Evolutionary conservation across 1,140 invertebrate genomes (phyloP), one percentile per base, ranked within the genome.

Genomic region (Brachionus calyciflorus): DNA sequence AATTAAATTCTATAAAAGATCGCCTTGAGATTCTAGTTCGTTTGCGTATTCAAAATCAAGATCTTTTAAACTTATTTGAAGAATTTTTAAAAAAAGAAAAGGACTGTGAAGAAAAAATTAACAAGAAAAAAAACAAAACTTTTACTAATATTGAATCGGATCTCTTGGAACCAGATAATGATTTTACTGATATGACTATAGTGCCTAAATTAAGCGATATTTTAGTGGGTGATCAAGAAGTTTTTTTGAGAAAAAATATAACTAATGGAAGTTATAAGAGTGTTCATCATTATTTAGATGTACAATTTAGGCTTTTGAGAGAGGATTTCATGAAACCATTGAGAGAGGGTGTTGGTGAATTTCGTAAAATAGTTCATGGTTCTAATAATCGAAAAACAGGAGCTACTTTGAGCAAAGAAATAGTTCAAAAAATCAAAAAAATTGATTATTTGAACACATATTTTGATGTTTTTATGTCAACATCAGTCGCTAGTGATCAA

Each of bases 271-370:
- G 83, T 0, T 92, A 91, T 81, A 79, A 83, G 7, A 83, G 87
- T 81, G 84, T 88, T 0, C 86, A 90, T 40, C 88, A 91, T 79
- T 93, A 93, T 81, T 82, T 93, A 9, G 90, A 92, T 80, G 46
- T 76, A 40, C 91, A 93, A 79, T 91, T 91, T 80, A 83, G 90
- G 12, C 83, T 92, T 2, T 82, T 93, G 21, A 82, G 90, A 7
- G 91, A 93, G 84, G 91, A 93, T 80, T 84, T 85, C 48, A 77
- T 86, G 46, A 70, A 79, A 19, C 84, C 86, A 17, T 77, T 87
- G 14, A 69, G 85, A 65, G 78, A 84, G n/a, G 85, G 85, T 30
- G 81, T 87, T 24, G 65, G 30, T 24, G 79, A 81, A 53, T 26
- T 84, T 78, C 60, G 28, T 9, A 30, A 76, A 78, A 65, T 65